Base-by-base conservation (phyloP, 2,113 vertebrate species). In the Copsychus sechellarum region DNA sequence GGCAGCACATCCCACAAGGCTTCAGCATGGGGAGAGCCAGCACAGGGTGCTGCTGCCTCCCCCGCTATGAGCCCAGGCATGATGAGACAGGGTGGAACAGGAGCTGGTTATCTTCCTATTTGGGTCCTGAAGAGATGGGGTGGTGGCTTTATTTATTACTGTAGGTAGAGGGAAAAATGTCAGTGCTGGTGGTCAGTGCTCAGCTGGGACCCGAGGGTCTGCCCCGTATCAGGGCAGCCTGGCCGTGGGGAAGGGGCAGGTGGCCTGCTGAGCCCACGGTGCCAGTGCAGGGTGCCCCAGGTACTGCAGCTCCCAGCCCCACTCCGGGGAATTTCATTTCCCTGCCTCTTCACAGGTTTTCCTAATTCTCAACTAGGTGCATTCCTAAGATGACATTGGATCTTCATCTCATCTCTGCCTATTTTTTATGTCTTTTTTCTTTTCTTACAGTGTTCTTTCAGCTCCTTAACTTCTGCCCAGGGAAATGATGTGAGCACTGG, bases 31-130 rank as follows among this genome's bases (percentile, higher is more conserved):
- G 11, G 5, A 22, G 7, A 66, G 11, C 14, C 24, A 50, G 28
- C 5, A 2, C 10, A 12, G 48, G 23, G 22, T 9, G 15, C 33
- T 1, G 0, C 17, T 60, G 18, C 22, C 8, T 60, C 73, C 43
- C 13, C 9, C 31, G 10, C 43, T 34, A 7, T 12, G 15, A 45
- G 25, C 51, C 24, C 51, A 14, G 45, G 24, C 10, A 0, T 31
- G 28, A 12, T 4, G 60, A 48, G 40, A 24, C 25, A 70, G 22
- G 31, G 13, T 12, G 24, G 43, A 76, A 29, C 12, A 42, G 8
- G 28, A 81, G 26, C 9, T 78, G 19, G 12, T 53, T 74, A 14
- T 42, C n/a, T 78, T 72, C 31, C 28, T 25, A 0, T 16, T 6
- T 31, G 20, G 8, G 7, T 48, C 54, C 57, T 43, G 28, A 31